Conservation (phyloP, 1,140 invertebrate genomes). For the Penaeus indicus region DNA sequence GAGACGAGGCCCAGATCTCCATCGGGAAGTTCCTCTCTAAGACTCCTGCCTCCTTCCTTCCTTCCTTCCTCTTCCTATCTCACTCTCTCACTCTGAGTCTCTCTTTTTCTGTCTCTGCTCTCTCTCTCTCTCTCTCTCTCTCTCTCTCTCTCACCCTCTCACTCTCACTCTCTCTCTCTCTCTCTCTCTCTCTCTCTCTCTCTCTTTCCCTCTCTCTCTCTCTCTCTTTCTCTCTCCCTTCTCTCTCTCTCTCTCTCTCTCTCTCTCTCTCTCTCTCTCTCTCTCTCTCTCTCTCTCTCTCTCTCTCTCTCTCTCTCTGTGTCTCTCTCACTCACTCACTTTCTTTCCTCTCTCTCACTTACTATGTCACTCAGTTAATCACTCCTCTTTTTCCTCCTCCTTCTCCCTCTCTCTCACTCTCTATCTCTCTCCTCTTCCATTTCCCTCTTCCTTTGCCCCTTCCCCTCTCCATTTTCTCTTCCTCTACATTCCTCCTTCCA, state of each 20-base stretch:
- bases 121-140: neutral
- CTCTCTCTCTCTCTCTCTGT: constrained; percentile 10
- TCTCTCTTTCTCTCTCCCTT: neutral
- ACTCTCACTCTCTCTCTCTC: neutral
- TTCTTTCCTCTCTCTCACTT: neutral
- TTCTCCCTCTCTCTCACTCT: neutral
- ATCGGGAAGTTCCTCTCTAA: neutral
- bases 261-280: constrained; percentile 3
- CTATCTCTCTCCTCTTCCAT: constrained; percentile 7
- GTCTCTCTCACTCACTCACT: neutral
- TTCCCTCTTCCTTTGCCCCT: neutral
- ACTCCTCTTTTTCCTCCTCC: neutral
- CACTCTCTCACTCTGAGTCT: neutral
- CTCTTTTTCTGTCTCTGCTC: neutral
- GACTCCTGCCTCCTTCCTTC: neutral
- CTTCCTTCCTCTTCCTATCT: constrained; percentile 14
- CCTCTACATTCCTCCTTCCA: neutral
- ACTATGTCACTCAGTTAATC: too few species aligned
- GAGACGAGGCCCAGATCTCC: too few species aligned
- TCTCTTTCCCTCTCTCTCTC: neutral
- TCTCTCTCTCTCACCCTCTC: too few species aligned
- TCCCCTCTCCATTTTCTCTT: neutral
- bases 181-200: neutral
- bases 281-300: constrained; percentile 2
- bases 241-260: neutral